Percentiles rank a stretch among this genome's conserved stretches.
Evolutionary conservation across 30 jellyfish, hydroid and myxozoan species (phyloP).

Genomic region (Hydra vulgaris): DNA sequence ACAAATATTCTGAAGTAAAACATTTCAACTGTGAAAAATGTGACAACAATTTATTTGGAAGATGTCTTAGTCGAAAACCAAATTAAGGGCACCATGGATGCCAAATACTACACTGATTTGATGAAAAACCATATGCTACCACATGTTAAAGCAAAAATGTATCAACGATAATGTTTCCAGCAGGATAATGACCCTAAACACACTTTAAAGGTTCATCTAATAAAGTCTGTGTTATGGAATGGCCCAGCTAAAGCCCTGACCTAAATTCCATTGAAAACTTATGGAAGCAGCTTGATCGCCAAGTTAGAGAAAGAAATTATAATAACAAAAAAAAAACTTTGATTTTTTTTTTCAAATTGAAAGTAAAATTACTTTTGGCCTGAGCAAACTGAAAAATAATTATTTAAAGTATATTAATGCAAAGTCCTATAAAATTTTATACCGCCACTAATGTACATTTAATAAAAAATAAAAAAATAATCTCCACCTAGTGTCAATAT

Average conservation of each 20-base stretch:
- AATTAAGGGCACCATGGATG: neutral
- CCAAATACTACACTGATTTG: neutral
- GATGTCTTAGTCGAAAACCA: neutral
- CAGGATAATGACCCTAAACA: too few species aligned
- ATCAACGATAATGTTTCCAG: too few species aligned
- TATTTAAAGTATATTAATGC: neutral
- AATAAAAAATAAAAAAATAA: too few species aligned
- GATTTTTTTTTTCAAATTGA: too few species aligned
- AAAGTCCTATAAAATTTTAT: neutral
- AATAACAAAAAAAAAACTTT: neutral
- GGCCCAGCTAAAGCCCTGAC: neutral
- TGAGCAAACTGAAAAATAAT: neutral
- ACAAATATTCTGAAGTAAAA: neutral
- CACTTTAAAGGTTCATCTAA: neutral
- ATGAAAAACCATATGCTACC: neutral
- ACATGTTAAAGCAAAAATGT: neutral
- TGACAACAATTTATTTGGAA: neutral
- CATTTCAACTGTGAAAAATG: neutral
- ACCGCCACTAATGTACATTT: too few species aligned
- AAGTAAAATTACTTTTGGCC: too few species aligned
- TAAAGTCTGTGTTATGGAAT: neutral
- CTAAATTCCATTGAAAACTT: neutral
- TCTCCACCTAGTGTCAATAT: too few species aligned
- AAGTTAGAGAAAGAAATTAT: neutral
- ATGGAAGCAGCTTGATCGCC: neutral